These are phyloP conservation scores for Lamellibrachia luymesi DNA, from an alignment of 1,140 invertebrate species.

Conservation along the genomic window DNA sequence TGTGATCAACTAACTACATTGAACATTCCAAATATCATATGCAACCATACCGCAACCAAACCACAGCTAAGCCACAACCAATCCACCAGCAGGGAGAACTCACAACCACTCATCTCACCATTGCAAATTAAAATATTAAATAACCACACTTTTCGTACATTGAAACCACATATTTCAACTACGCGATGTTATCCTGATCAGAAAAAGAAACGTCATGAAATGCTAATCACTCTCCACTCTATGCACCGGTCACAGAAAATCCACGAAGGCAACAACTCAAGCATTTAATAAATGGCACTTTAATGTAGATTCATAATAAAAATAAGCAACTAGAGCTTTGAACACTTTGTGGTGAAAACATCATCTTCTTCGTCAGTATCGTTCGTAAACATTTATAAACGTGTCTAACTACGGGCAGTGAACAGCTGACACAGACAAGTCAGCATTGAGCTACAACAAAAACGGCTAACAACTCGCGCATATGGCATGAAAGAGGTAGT, in stretches of 20 bases:
- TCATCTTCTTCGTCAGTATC: not conserved
- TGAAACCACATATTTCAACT: too few relatives aligned
- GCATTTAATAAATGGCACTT: not conserved
- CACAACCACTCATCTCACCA: too few relatives aligned
- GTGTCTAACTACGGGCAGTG: not conserved
- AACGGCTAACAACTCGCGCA: not conserved
- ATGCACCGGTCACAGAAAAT: not conserved
- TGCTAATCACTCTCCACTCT: too few relatives aligned
- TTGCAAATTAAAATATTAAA: too few relatives aligned
- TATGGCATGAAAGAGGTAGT: not conserved
- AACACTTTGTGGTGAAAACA: slow-evolving; percentile 1
- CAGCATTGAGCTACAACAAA: not conserved
- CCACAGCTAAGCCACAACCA: too few relatives aligned
- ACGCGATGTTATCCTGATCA: too few relatives aligned
- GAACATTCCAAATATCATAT: too few relatives aligned
- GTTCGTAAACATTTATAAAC: not conserved
- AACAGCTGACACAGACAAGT: not conserved
- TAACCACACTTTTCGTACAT: too few relatives aligned
- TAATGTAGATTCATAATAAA: not conserved
- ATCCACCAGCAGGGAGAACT: too few relatives aligned
- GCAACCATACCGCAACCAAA: too few relatives aligned
- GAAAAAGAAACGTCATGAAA: too few relatives aligned
- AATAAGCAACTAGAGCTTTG: not conserved
- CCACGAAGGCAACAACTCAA: not conserved
- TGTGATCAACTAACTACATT: too few relatives aligned